phyloP scores from a whole-genome alignment of 92 coral and sea anemone species.

The Siderastrea siderea region DNA sequence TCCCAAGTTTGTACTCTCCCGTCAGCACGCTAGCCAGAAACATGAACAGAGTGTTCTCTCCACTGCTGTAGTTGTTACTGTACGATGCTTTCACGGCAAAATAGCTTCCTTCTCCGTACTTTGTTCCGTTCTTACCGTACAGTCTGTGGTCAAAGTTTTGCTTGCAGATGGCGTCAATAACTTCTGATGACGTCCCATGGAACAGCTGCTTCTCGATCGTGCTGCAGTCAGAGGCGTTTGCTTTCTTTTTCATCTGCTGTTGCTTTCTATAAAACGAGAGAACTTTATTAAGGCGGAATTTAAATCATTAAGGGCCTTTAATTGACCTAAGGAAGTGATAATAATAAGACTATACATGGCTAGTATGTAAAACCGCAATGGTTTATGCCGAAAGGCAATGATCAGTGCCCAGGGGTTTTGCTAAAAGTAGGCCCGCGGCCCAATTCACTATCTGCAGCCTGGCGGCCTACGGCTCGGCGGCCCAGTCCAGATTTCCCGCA shows the following conservation, averaged over 20 bases:
- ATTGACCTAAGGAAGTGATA: no score
- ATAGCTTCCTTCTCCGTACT: slow-evolving; percentile 91
- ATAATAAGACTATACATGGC: no score
- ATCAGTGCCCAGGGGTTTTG: background rate
- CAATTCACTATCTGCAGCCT: no score
- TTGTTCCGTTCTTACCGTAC: slow-evolving; percentile 89
- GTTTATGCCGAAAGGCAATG: no score
- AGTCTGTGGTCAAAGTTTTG: slow-evolving; percentile 95
- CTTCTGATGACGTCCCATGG: slow-evolving; percentile 80
- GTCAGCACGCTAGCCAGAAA: slow-evolving; percentile 86
- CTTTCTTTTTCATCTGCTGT: slow-evolving; percentile 58
- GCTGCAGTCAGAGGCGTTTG: slow-evolving; percentile 17
- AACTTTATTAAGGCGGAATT: background rate
- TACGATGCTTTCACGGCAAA: slow-evolving; percentile 80
- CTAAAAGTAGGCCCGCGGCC: slow-evolving; percentile 5
- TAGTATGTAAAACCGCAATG: no score
- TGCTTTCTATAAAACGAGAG: slow-evolving; percentile 46
- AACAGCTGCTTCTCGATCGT: slow-evolving; percentile 72
- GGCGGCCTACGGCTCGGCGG: background rate
- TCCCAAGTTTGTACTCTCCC: slow-evolving; percentile 75
- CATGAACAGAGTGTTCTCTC: slow-evolving; percentile 39
- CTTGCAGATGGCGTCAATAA: slow-evolving; percentile 85
- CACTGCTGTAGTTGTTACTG: slow-evolving; percentile 72
- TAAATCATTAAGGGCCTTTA: no score
- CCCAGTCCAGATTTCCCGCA: background rate